phyloP scores from a whole-genome alignment of 2,797 vertebrate species.

The Phylloscopus collybita region DNA sequence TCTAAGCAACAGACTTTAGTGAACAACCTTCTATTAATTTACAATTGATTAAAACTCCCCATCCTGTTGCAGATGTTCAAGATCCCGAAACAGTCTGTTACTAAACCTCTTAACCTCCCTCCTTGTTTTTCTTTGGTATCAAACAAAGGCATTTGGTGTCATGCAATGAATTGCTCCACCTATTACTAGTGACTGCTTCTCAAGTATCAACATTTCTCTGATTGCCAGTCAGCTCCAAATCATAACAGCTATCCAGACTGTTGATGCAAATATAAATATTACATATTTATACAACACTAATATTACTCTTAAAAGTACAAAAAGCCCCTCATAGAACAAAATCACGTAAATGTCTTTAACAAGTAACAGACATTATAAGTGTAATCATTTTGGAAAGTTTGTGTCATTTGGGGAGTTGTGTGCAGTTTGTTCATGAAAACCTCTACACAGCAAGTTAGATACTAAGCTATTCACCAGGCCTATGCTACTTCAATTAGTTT shows the following conservation, averaged over 20 bases:
- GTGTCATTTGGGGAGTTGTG: rapidly evolving
- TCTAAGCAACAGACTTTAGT: background rate
- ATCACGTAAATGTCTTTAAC: background rate
- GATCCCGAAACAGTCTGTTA: background rate
- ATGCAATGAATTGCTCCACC: background rate
- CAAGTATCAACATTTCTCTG: background rate
- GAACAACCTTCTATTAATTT: background rate
- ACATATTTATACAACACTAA: background rate
- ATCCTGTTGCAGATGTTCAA: background rate
- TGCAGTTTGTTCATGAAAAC: background rate
- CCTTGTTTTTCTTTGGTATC: background rate
- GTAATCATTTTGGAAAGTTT: background rate
- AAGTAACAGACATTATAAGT: background rate
- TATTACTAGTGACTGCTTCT: background rate
- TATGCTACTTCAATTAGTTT: background rate
- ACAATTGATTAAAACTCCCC: background rate
- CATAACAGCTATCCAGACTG: background rate
- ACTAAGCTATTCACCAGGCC: background rate
- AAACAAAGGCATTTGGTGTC: background rate
- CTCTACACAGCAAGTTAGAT: background rate
- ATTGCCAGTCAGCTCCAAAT: background rate
- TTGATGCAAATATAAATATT: background rate
- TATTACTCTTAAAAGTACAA: background rate
- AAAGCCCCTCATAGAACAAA: background rate
- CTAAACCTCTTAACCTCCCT: background rate